Base-by-base conservation (phyloP, 2,113 vertebrate genomes). In the Clarias macrocephalus region DNA sequence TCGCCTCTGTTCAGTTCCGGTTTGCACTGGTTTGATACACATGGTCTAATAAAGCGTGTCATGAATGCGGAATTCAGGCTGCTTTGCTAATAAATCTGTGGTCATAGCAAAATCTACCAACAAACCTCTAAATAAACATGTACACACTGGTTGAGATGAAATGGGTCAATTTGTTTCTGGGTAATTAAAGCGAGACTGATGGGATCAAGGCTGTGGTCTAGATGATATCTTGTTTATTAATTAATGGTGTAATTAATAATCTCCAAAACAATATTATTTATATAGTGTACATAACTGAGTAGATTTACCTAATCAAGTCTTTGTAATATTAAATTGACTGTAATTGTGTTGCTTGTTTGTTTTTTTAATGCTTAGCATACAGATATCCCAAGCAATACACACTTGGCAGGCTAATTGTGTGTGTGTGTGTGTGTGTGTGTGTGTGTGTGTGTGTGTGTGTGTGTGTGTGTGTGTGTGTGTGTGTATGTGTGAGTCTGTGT, bases 31-130 rank as follows among this genome's bases (percentile, higher is more conserved):
- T 76, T 70, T 23, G 42, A 75, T 63, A 73, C 25, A 16, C 59
- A 30, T 3, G 28, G 80, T 56, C 33, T 28, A 81, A 16, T 73
- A 54, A 63, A 33, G 37, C 7, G 62, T 90, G 87, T 30, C 59
- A 73, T 84, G 19, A 80, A 80, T 56, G 66, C 59, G 28, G 66
- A 84, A 83, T 86, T 88, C 79, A 83, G 65, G 23, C 6, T 73
- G 79, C 56, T 37, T n/a, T 89, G 73, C 62, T 54, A 75, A 82
- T 83, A 68, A 86, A 5, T 56, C 52, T 60, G 33, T 15, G n/a
- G 75, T 70, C 48, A 80, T 9, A n/a, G 30, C 75, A 23, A 81
- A 59, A 65, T 19, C 59, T 11, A 66, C 7, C 60, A 8, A 52
- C 33, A 82, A 42, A 48, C 80, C 33, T 65, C n/a, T 12, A 48